Conservation (phyloP, 2,888 invertebrate species). For the Drosophila pseudotakahashii region DNA sequence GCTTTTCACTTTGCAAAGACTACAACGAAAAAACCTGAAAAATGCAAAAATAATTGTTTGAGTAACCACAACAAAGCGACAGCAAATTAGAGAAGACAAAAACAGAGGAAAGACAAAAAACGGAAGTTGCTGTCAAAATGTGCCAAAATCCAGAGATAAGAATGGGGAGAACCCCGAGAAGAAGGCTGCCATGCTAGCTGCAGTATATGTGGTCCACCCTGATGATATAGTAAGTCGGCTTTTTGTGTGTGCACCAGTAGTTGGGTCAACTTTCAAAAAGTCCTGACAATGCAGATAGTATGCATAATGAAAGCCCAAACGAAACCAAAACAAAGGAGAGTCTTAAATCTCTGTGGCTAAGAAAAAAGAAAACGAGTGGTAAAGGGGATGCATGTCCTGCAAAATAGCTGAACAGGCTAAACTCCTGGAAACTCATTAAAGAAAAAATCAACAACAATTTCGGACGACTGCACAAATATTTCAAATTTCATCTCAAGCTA, state of each 20-base stretch:
- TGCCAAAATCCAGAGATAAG: conserved; percentile 15
- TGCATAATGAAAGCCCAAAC: conserved; percentile 34
- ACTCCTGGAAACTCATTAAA: conserved; percentile 13
- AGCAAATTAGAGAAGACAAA: conserved; percentile 49
- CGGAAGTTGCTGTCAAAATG: conserved; percentile 62
- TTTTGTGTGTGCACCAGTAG: conserved; percentile 3
- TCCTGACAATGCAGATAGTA: conserved; percentile 44
- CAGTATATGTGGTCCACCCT: conserved; percentile 11
- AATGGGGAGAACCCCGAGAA: neutral
- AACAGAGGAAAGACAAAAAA: conserved; percentile 34
- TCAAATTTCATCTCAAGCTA: neutral
- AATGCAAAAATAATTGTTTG: conserved; percentile 66
- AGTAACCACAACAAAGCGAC: conserved; percentile 58
- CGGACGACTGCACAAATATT: conserved; percentile 9
- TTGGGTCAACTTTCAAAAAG: conserved; percentile 40
- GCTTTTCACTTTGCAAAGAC: conserved; percentile 22
- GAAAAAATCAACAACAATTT: conserved; percentile 10
- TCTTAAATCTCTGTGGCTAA: conserved; percentile 16
- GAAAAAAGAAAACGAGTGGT: neutral
- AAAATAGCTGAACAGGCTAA: conserved; percentile 19
- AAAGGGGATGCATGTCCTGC: neutral
- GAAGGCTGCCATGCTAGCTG: too few species aligned
- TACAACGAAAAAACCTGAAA: neutral
- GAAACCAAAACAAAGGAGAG: conserved; percentile 26
- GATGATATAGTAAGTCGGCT: conserved; percentile 25